Percentiles rank a stretch among this genome's conserved stretches.
Evolutionary conservation across 2,113 vertebrate species (phyloP).

Genomic region (Ptyas mucosa): DNA sequence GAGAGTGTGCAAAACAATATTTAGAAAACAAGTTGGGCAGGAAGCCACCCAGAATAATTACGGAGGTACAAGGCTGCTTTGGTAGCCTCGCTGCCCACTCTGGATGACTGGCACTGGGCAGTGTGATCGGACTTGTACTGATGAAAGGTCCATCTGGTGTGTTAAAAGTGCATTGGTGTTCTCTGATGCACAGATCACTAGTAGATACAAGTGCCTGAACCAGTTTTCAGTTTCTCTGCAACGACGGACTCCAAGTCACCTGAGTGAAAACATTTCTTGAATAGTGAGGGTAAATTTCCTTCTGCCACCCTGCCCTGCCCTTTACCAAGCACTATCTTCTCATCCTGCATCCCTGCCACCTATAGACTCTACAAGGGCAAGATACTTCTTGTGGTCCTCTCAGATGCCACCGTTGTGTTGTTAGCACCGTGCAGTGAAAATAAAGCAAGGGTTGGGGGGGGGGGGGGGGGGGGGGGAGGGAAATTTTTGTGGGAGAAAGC

Average conservation of each 20-base stretch:
- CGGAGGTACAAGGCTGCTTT: not conserved
- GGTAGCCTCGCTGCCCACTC: not conserved
- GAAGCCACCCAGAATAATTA: not conserved
- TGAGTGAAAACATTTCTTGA: not conserved
- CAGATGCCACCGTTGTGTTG: slow-evolving; percentile 59
- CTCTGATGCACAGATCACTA: not conserved
- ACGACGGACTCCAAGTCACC: not conserved
- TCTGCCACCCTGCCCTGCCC: accelerated
- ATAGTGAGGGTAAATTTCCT: not conserved
- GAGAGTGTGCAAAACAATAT: not conserved
- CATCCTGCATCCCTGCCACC: not conserved
- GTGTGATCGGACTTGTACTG: not conserved
- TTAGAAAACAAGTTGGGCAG: not conserved
- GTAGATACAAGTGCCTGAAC: not conserved
- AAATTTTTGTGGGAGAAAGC: not conserved
- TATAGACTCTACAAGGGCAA: not conserved
- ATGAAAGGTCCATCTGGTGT: not conserved
- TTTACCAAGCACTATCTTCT: not conserved
- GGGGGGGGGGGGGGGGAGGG: too few relatives aligned
- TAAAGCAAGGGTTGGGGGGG: not conserved
- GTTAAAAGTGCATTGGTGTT: not conserved
- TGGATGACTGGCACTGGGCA: not conserved
- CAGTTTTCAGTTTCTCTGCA: not conserved
- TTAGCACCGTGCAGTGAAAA: not conserved
- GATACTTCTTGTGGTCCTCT: slow-evolving; percentile 28